Evolutionary conservation across 2,888 invertebrate genomes (phyloP), one percentile per base, ranked within the genome.

Genomic region (Aphrophora alni): DNA sequence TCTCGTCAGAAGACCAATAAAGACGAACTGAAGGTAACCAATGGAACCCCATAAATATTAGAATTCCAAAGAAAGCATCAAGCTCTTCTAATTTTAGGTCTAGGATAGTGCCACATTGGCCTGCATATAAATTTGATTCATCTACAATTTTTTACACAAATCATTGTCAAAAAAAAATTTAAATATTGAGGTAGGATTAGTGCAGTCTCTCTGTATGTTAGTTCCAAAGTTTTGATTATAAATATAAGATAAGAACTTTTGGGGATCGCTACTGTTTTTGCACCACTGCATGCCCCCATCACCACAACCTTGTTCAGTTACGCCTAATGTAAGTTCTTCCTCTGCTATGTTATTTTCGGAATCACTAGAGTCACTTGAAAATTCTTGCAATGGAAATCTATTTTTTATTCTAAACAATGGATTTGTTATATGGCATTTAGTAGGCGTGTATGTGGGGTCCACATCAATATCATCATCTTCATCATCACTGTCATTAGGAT

Each of bases 41-140:
- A 75, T 75, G 33, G 21, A 80, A 75, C 28, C 70, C 80, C 75
- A 80, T 80, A 26, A 80, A 74, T 68, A 80, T 69, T 24, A 80
- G 38, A 7, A 80, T 70, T 68, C 80, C 80, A 69, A 79, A 59
- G 1, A 79, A 24, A 0, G 70, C 75, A 25, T 24, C 26, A 59
- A 75, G 69, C 38, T 80, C 80, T 38, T n/a, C 38, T 26, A 75
- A 24, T 69, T n/a, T 75, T 75, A 75, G 69, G 27, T 38, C 75
- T n/a, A 80, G 69, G 27, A 26, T 21, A n/a, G 68, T 27, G 69
- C 69, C 75, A 21, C 44, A 38, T 24, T 80, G 80, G 59, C 33
- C 28, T 21, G 75, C 73, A 80, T 75, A 79, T 79, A 68, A 38
- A 69, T 79, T 75, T 27, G 75, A 79, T 14, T 74, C n/a, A n/a